Conservation (phyloP, 1,140 invertebrate genomes). For the Achroia grisella region DNA sequence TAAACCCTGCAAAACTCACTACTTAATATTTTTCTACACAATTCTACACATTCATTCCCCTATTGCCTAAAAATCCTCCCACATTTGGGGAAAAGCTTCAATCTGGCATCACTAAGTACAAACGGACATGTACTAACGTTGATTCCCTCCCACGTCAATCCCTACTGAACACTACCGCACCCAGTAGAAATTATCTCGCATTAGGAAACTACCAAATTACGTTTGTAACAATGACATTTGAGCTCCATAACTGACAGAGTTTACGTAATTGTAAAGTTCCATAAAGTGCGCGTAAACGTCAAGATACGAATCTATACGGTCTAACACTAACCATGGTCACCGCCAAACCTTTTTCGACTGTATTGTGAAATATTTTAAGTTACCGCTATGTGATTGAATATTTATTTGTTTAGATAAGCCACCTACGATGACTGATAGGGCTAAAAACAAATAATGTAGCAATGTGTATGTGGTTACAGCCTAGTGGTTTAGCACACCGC, state of each 20-base stretch:
- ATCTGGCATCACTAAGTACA: no score
- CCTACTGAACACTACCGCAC: no score
- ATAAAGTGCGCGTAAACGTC: constrained; percentile 1
- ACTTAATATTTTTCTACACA: no score
- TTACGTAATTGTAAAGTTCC: background rate
- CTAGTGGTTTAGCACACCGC: no score
- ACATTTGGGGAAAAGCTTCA: no score
- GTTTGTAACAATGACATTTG: constrained; percentile 1
- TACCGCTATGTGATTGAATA: constrained; percentile 12
- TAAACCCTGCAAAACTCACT: no score
- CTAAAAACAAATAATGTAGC: no score
- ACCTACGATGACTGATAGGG: background rate
- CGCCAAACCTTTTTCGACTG: constrained; percentile 16
- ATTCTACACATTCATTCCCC: no score
- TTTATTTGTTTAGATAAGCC: constrained; percentile 5
- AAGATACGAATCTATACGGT: constrained; percentile 3
- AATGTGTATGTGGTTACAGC: no score
- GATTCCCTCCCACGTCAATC: no score
- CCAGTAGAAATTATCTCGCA: background rate
- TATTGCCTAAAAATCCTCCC: no score
- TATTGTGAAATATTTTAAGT: constrained; percentile 16
- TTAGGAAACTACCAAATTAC: background rate
- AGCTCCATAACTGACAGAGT: background rate
- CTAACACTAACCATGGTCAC: constrained; percentile 5
- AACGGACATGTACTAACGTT: no score